These are phyloP conservation scores for Zaprionus ornatus DNA, from an alignment of 1,140 invertebrate species.

Conservation along the genomic window DNA sequence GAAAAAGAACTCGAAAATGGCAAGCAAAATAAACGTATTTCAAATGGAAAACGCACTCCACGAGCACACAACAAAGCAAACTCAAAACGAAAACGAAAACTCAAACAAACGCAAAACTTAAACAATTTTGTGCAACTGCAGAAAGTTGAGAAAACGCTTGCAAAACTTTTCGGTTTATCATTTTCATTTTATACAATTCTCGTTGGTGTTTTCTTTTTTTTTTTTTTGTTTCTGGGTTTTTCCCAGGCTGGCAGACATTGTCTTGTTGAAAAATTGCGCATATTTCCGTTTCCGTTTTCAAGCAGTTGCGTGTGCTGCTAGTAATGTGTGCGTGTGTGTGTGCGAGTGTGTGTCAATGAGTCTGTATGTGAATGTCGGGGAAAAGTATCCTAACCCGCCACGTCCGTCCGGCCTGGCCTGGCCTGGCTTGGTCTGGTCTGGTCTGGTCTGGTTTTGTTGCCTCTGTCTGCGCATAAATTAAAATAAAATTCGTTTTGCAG, in stretches of 20 bases:
- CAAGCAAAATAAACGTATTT: conserved; percentile 28
- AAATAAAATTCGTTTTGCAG: conserved; percentile 54
- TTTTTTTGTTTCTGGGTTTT: conserved; percentile 4
- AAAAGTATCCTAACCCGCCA: conserved; percentile 1
- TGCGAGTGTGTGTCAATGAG: conserved; percentile 34
- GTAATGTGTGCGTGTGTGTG: conserved; percentile 4
- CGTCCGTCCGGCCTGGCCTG: not conserved
- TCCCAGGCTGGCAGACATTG: conserved; percentile 45
- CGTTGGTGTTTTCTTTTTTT: not conserved
- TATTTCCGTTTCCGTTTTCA: conserved; percentile 53
- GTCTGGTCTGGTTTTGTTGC: conserved; percentile 58
- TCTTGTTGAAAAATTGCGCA: conserved; percentile 57
- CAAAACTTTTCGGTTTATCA: conserved; percentile 52
- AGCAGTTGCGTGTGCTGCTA: conserved; percentile 23
- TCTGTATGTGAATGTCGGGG: conserved; percentile 20
- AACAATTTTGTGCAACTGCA: conserved; percentile 56
- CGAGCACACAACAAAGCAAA: conserved; percentile 39
- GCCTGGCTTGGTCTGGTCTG: conserved; percentile 39
- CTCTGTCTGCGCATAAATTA: conserved; percentile 70
- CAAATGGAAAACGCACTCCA: conserved; percentile 17
- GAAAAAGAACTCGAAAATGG: not conserved
- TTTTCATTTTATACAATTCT: conserved; percentile 28
- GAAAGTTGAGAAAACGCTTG: conserved; percentile 50
- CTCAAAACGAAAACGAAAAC: conserved; percentile 34
- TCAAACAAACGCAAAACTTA: conserved; percentile 45